Percentiles rank a stretch among this genome's conserved stretches.
These are phyloP conservation scores for Salvelinus fontinalis DNA, from an alignment of 2,113 vertebrate genomes.

Conservation along the genomic window DNA sequence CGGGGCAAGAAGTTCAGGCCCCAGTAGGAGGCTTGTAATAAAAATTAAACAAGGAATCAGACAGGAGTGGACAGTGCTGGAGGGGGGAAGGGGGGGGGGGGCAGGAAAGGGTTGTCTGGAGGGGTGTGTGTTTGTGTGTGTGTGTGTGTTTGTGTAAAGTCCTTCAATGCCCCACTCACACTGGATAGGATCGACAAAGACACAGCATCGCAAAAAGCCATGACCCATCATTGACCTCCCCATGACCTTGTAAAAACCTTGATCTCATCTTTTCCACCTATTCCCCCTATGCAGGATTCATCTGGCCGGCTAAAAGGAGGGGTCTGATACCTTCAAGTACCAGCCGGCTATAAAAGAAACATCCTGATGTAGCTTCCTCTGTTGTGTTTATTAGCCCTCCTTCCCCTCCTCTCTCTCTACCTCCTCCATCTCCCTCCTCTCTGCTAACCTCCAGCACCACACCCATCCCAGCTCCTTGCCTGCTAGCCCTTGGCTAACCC, in stretches of 20 bases:
- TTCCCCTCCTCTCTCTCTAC: constrained; percentile 11
- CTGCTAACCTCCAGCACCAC: constrained; percentile 58
- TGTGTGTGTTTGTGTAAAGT: constrained; percentile 9
- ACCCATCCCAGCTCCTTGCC: constrained; percentile 57
- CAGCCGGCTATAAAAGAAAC: constrained; percentile 72
- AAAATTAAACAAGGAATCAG: constrained; percentile 70
- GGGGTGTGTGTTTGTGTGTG: constrained; percentile 10
- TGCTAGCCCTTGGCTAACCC: constrained; percentile 74
- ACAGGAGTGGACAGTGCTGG: constrained; percentile 30
- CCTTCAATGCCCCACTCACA: neutral
- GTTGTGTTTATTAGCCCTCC: constrained; percentile 72
- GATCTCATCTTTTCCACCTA: constrained; percentile 64
- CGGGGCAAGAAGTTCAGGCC: constrained; percentile 74
- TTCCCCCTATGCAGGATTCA: constrained; percentile 68
- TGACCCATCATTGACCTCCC: constrained; percentile 56
- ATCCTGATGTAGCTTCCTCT: constrained; percentile 76
- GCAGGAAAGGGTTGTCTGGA: constrained; percentile 37
- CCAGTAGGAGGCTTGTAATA: constrained; percentile 71
- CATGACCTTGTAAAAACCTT: constrained; percentile 65
- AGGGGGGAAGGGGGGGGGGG: constrained; percentile 5
- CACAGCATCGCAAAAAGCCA: constrained; percentile 21
- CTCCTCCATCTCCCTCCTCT: constrained; percentile 22
- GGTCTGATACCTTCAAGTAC: constrained; percentile 72
- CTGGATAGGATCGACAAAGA: constrained; percentile 14
- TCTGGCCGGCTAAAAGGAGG: constrained; percentile 64